Evolutionary conservation across 2,888 invertebrate species (phyloP), one percentile per base, ranked within the genome.

Genomic region (Tetheella fluctuosa): DNA sequence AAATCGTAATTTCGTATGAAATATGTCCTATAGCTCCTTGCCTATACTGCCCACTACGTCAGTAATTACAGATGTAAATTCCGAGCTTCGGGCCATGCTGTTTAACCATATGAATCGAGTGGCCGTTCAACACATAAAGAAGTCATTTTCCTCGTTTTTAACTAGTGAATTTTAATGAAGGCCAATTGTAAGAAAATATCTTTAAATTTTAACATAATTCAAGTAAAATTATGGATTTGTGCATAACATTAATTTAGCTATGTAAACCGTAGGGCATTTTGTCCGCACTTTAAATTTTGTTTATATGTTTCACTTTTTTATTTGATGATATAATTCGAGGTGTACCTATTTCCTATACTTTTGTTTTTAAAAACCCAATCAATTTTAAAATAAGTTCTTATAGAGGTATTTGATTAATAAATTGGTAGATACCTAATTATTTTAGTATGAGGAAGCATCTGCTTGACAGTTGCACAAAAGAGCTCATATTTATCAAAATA

Each of bases 41-140:
- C 52, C 83, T 85, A 84, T 64, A 71, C 34, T 75, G 71, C 62
- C 71, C 73, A 76, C 70, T 72, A 72, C 72, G 76, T 68, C 66
- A 67, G 80, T 84, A 87, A 88, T 88, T 86, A 84, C 76, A 72
- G 70, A 83, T 79, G 82, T 81, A 85, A 85, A 85, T 85, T 82
- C 73, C 72, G 59, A 65, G 52, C 62, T 65, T 63, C 59, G 56
- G 56, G 70, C 60, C 48, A 55, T 6, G 39, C 15, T 52, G 30
- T 52, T 58, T 28, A 34, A 34, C 30, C 30, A 64, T 58, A 68
- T 60, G 68, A 70, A 69, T 73, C 67, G 64, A 42, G 60, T 60
- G 48, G 52, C 23, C 48, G 30, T 58, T 71, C 66, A 66, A 70
- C 68, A 67, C 65, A 57, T 73, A 73, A 77, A 75, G 67, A 70